Percentiles rank a stretch among this genome's conserved stretches.
Evolutionary conservation across 2,888 invertebrate species (phyloP).

Genomic region (Aphelenchoides bicaudatus): DNA sequence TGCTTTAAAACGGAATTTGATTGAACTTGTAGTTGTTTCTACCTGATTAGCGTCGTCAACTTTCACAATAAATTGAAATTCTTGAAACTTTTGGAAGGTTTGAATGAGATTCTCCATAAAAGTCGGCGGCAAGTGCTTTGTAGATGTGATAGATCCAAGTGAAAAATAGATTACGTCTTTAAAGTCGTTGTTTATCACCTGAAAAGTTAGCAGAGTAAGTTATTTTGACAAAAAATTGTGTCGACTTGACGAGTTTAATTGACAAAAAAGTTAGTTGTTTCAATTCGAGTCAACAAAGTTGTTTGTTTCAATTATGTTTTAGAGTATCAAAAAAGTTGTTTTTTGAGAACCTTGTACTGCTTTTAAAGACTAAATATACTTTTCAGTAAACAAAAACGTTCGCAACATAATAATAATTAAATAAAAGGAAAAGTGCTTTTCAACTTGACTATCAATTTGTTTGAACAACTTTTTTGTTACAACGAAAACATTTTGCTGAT

Average conservation of each 20-base stretch:
- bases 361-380: no score
- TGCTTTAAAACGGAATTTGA: neutral
- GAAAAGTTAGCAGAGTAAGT: neutral
- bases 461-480: no score
- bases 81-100: slow-evolving; percentile 17
- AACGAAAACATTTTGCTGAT: no score
- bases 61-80: slow-evolving; percentile 27
- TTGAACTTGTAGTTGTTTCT: neutral
- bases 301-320: no score
- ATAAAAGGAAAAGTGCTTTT: neutral
- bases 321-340: no score
- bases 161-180: slow-evolving; percentile 24
- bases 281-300: neutral
- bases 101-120: slow-evolving; percentile 18
- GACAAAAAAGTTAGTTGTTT: neutral
- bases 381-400: no score
- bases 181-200: neutral
- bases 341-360: no score
- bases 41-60: slow-evolving; percentile 19
- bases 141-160: slow-evolving; percentile 22
- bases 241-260: neutral
- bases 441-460: neutral
- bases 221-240: neutral
- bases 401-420: no score
- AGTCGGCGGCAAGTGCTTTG: slow-evolving; percentile 10